Evolutionary conservation across 2,888 invertebrate genomes (phyloP), one percentile per base, ranked within the genome.

Genomic region (Campoletis raptor): DNA sequence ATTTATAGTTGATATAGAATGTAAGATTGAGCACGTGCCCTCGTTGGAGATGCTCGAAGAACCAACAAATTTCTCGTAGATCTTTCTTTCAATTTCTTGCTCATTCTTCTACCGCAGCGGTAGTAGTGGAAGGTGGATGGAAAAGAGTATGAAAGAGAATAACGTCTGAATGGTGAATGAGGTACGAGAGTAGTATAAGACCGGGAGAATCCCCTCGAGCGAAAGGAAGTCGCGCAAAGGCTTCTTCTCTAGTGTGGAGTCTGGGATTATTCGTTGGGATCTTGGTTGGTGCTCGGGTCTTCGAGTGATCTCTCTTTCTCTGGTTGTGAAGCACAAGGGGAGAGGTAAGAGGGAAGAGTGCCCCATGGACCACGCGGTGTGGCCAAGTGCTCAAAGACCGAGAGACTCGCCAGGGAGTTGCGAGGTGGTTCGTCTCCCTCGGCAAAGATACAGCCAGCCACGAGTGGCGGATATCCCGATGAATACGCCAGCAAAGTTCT

Each of bases 191-290:
- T 36, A 57, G 37, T 69, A 61, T 48, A 45, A 37, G 80, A 74
- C 67, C 48, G 40, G 45, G 54, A 57, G 70, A 76, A 69, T 70
- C 24, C 80, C 80, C 76, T 18, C 21, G 57, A 72, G 83, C 48
- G 37, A 52, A 76, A 52, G 66, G 77, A 83, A 86, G 70, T 80
- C 83, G 83, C 66, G 83, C 70, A 77, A 73, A 82, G 82, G 70
- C 78, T 73, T 61, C 61, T 61, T 52, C 57, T 54, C 67, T 30
- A 30, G 42, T 70, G 52, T 48, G 36, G 52, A 79, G 57, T 24
- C 66, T 36, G 76, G 83, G 83, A 86, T 86, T 83, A 86, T 86
- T 85, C 82, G 80, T n/a, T 52, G 66, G 80, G 72, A 83, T 83
- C 76, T 86, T 74, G 80, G 76, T 45, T 45, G 48, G 36, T 48